Percentiles rank a stretch among this genome's conserved stretches.
These are phyloP conservation scores for Drosophila nigromelanica DNA, from an alignment of 1,140 invertebrate genomes.

Conservation along the genomic window DNA sequence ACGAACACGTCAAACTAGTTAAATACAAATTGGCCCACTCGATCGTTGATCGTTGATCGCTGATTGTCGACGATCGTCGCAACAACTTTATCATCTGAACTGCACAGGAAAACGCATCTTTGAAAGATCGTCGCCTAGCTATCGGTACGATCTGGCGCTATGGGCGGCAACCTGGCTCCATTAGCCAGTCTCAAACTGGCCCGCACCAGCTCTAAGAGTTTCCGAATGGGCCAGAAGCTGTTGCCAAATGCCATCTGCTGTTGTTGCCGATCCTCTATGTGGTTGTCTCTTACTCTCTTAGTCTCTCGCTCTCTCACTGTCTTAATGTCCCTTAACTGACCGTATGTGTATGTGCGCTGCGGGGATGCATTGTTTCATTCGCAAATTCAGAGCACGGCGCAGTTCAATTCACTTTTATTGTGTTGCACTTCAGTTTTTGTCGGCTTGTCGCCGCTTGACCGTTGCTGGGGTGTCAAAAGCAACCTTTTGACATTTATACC, in stretches of 20 bases:
- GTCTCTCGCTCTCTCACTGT: conserved; percentile 20
- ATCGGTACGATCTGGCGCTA: conserved; percentile 49
- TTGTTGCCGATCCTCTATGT: conserved; percentile 1
- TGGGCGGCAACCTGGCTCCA: conserved; percentile 65
- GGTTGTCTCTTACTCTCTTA: neutral
- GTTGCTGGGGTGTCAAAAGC: conserved; percentile 65
- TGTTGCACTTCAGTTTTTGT: conserved; percentile 29
- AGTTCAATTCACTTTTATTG: conserved; percentile 25
- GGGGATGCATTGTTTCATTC: conserved; percentile 51
- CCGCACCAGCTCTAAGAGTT: conserved; percentile 3
- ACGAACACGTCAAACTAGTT: conserved; percentile 77
- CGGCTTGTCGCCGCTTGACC: conserved; percentile 59
- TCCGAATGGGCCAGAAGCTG: conserved; percentile 20
- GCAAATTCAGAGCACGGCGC: conserved; percentile 26
- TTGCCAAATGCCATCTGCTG: conserved; percentile 31
- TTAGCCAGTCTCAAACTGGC: conserved; percentile 64
- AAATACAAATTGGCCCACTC: conserved; percentile 66
- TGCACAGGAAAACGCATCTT: conserved; percentile 9
- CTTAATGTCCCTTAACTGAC: conserved; percentile 78
- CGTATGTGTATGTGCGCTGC: conserved; percentile 40
- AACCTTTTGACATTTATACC: conserved; percentile 78
- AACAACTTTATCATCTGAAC: conserved; percentile 69
- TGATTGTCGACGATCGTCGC: conserved; percentile 43
- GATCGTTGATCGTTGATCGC: conserved; percentile 20
- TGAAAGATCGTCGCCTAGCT: conserved; percentile 2